Evolutionary conservation across 2,113 vertebrate genomes (phyloP), one percentile per base, ranked within the genome.

Genomic region (Cyphomyrus plagiostoma): DNA sequence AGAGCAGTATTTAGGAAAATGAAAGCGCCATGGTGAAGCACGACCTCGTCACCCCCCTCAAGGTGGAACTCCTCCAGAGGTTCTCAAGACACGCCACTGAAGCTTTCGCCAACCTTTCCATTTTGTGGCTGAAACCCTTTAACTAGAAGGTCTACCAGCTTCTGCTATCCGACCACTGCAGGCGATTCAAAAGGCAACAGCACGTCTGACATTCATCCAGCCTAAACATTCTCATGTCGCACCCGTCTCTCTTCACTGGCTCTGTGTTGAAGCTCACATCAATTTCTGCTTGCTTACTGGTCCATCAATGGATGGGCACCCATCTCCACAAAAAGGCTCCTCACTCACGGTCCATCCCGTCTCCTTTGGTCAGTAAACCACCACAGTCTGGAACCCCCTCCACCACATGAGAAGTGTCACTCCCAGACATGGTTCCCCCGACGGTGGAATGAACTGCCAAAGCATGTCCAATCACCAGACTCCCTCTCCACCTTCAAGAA

Each of bases 1-100:
- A 91, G 92, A 89, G 91, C 92, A 92, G 92, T 94, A 94, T 95
- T 96, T 94, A 92, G 93, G 94, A 94, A 95, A 96, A 95, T 95
- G 92, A 95, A 92, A 94, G 94, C 93, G 92, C 93, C 91, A 91
- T 45, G 80, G 90, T 91, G 58, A 93, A 92, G 91, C 42, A 74
- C 0, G 21, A 21, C 74, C 77, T 8, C 3, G 13, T 77, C 3
- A 0, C 49, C 10, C 48, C 53, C 10, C 26, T 19, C 70, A 86
- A 92, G 89, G 91, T 19, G 10, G 26, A 46, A 8, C 39, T 11
- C n/a, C 45, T 62, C 42, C 19, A 21, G 23, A 52, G n/a, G n/a
- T 4, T 84, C 11, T 48, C 19, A 84, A 3, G 6, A 48, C 21
- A 6, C 3, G 0, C 62, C 5, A 53, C 15, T 35, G 30, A 26